These are phyloP conservation scores for Condylostylus longicornis DNA, from an alignment of 1,140 invertebrate genomes.

Conservation along the genomic window DNA sequence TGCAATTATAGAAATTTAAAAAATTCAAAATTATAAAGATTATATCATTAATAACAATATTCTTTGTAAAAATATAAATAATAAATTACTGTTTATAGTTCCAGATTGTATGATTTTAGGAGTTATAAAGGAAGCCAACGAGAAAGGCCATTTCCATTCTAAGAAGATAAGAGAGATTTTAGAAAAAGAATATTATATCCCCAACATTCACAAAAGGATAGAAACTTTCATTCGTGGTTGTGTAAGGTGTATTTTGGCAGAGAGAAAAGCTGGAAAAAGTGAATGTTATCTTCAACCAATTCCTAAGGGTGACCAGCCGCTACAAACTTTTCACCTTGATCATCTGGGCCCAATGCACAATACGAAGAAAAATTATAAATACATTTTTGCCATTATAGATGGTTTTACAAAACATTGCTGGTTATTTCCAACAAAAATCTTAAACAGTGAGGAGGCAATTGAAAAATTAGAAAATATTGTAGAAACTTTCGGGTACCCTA, in stretches of 20 bases:
- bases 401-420: constrained; percentile 28
- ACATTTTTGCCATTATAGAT: constrained; percentile 27
- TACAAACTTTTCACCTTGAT: constrained; percentile 12
- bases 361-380: constrained; percentile 26
- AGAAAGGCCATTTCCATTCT: constrained; percentile 2
- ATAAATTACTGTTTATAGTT: constrained; percentile 1
- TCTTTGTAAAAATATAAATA: background rate
- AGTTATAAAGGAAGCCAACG: constrained; percentile 2
- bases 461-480: too few relatives aligned
- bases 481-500: constrained; percentile 28
- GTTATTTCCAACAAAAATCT: constrained; percentile 1
- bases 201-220: constrained; percentile 13
- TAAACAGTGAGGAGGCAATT: background rate
- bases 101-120: constrained; percentile 1
- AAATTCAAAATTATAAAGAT: background rate
- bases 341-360: constrained; percentile 18
- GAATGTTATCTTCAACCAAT: constrained; percentile 24
- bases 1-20: constrained; percentile 2
- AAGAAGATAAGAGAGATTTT: constrained; percentile 3
- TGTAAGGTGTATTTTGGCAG: constrained; percentile 17
- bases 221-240: constrained; percentile 19
- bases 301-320: constrained; percentile 12
- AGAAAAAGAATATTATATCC: constrained; percentile 3
- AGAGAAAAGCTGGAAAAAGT: constrained; percentile 24
- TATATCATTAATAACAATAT: background rate